These are phyloP conservation scores for Catocala sponsa DNA, from an alignment of 2,888 invertebrate species.

Conservation along the genomic window DNA sequence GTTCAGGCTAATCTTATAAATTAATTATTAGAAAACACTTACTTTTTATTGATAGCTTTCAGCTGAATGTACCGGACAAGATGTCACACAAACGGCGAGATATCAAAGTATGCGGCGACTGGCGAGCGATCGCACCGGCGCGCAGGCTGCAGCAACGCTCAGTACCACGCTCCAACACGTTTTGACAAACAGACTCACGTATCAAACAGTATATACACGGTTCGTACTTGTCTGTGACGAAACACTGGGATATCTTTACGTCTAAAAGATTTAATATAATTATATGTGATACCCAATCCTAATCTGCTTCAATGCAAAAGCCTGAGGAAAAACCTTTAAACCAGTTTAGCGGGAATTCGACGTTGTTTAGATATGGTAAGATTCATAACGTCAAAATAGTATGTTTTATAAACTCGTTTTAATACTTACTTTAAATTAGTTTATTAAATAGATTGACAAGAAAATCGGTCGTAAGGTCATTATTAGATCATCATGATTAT, in stretches of 20 bases:
- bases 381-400: no score
- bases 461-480: no score
- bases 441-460: no score
- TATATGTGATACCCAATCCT: no score
- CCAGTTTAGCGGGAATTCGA: no score
- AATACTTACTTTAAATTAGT: no score
- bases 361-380: no score
- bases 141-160: conserved; percentile 56
- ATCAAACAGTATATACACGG: conserved; percentile 56
- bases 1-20: neutral
- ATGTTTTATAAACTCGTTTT: no score
- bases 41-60: conserved; percentile 41
- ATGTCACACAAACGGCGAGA: conserved; percentile 61
- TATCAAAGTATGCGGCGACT: conserved; percentile 19
- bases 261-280: neutral
- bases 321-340: no score
- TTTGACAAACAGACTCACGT: conserved; percentile 56
- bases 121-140: conserved; percentile 36
- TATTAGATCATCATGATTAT: no score
- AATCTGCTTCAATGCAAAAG: no score
- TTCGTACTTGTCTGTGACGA: conserved; percentile 51
- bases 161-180: conserved; percentile 69
- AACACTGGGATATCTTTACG: conserved; percentile 35
- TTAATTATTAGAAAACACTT: conserved; percentile 23
- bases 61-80: conserved; percentile 13